Percentiles rank a stretch among this genome's conserved stretches.
phyloP scores from a whole-genome alignment of 1,140 invertebrate species.

The Phortica variegata region DNA sequence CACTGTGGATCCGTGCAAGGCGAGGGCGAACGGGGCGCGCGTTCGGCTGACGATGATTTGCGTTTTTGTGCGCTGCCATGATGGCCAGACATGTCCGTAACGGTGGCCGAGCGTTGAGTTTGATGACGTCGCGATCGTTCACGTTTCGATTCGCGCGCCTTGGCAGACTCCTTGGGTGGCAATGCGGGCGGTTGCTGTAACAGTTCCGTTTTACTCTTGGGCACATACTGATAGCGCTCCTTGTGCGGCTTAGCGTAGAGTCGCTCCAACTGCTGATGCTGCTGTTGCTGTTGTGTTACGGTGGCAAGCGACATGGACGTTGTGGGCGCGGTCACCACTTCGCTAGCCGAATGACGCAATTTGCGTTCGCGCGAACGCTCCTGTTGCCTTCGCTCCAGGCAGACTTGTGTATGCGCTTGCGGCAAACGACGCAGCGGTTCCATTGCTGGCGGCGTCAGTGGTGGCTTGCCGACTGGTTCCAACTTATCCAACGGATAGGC shows the following conservation, averaged over 20 bases:
- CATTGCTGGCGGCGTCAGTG: constrained; percentile 4
- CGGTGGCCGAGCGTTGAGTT: constrained; percentile 54
- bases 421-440: constrained; percentile 8
- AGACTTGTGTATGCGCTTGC: constrained; percentile 28
- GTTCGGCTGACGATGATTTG: constrained; percentile 53
- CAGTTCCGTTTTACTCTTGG: constrained; percentile 30
- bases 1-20: constrained; percentile 55
- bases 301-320: constrained; percentile 6
- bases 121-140: constrained; percentile 54
- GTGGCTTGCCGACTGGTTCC: constrained; percentile 43
- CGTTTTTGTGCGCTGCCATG: constrained; percentile 38
- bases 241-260: constrained; percentile 52
- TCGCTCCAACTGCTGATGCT: constrained; percentile 33
- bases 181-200: neutral
- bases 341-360: constrained; percentile 47
- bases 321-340: constrained; percentile 29
- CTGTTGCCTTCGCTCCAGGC: constrained; percentile 27
- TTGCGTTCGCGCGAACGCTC: constrained; percentile 34
- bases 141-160: constrained; percentile 28
- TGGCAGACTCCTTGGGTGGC: constrained; percentile 5
- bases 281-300: constrained; percentile 9
- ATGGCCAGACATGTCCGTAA: constrained; percentile 49
- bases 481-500: constrained; percentile 50
- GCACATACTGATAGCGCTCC: constrained; percentile 55
- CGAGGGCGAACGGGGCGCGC: constrained; percentile 47